phyloP scores from a whole-genome alignment of 1,140 invertebrate genomes.

The Zaprionus ornatus region DNA sequence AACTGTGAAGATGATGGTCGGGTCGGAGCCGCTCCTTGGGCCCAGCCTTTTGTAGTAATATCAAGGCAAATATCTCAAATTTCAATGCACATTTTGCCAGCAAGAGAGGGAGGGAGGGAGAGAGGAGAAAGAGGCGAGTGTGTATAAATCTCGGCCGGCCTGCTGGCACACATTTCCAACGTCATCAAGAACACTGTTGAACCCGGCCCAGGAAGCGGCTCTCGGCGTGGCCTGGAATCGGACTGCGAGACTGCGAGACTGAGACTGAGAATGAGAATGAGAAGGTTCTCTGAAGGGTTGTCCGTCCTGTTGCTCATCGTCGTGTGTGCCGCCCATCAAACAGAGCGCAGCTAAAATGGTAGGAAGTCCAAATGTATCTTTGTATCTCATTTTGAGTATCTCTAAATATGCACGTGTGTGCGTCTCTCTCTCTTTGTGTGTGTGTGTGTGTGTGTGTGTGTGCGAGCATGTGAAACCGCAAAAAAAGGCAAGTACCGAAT shows the following conservation, averaged over 20 bases:
- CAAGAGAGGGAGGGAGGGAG: constrained; percentile 10
- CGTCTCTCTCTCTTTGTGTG: constrained; percentile 9
- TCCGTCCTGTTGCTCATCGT: constrained; percentile 42
- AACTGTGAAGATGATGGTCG: constrained; percentile 62
- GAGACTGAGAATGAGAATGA: constrained; percentile 1
- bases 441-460: constrained; percentile 32
- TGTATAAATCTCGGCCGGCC: constrained; percentile 50
- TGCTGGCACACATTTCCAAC: constrained; percentile 70
- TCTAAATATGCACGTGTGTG: constrained; percentile 72
- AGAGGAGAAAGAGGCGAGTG: background rate
- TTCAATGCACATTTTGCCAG: constrained; percentile 66
- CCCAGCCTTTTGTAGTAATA: constrained; percentile 73
- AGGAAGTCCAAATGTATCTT: constrained; percentile 82
- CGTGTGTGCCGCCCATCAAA: constrained; percentile 76
- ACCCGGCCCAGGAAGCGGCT: constrained; percentile 43
- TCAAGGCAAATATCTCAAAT: constrained; percentile 81
- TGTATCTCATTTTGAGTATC: constrained; percentile 81
- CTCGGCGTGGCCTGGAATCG: constrained; percentile 13
- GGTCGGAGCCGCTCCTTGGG: constrained; percentile 50
- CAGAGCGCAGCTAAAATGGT: constrained; percentile 72
- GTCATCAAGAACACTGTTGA: constrained; percentile 3
- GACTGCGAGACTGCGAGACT: constrained; percentile 27
- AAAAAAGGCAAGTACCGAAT: constrained; percentile 74
- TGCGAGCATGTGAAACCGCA: constrained; percentile 54
- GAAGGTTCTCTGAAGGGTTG: constrained; percentile 43